Percentiles rank a stretch among this genome's conserved stretches.
phyloP scores from a whole-genome alignment of 1,140 invertebrate species.

The Maconellicoccus hirsutus region DNA sequence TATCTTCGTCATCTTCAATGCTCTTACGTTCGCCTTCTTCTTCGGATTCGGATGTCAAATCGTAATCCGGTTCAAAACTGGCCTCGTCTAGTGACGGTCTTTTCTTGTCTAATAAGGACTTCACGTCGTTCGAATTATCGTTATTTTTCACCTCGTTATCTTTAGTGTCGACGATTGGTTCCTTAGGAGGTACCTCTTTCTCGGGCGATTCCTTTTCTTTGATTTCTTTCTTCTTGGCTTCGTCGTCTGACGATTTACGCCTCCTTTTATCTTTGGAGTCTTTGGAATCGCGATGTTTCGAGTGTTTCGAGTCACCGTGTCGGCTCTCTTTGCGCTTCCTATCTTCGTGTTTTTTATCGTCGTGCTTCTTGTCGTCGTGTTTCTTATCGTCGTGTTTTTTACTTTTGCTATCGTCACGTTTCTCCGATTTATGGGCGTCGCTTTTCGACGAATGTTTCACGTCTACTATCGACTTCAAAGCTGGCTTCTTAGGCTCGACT shows the following conservation, averaged over 20 bases:
- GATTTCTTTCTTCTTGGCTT: conserved; percentile 24
- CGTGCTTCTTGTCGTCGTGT: conserved; percentile 24
- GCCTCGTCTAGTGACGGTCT: conserved; percentile 27
- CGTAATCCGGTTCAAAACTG: conserved; percentile 29
- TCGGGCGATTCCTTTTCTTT: conserved; percentile 25
- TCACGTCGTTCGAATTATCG: conserved; percentile 28
- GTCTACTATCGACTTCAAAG: neutral
- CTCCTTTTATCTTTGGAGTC: conserved; percentile 24
- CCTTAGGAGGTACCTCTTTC: conserved; percentile 5
- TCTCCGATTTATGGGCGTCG: conserved; percentile 2
- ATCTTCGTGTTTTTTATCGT: conserved; percentile 24
- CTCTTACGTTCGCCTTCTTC: neutral
- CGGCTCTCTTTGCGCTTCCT: conserved; percentile 15
- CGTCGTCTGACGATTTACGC: conserved; percentile 22
- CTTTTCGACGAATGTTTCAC: neutral
- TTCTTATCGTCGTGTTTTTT: conserved; percentile 25
- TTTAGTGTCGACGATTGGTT: conserved; percentile 24
- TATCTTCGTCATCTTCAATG: neutral
- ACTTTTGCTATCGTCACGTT: conserved; percentile 19
- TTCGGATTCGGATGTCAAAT: conserved; percentile 26
- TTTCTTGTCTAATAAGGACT: conserved; percentile 28
- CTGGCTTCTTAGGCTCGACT: conserved; percentile 23
- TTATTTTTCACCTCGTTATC: conserved; percentile 28
- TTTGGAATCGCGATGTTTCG: conserved; percentile 23
- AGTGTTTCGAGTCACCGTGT: conserved; percentile 20